Conservation (phyloP, 2,888 invertebrate species). For the Calameuta filiformis region DNA sequence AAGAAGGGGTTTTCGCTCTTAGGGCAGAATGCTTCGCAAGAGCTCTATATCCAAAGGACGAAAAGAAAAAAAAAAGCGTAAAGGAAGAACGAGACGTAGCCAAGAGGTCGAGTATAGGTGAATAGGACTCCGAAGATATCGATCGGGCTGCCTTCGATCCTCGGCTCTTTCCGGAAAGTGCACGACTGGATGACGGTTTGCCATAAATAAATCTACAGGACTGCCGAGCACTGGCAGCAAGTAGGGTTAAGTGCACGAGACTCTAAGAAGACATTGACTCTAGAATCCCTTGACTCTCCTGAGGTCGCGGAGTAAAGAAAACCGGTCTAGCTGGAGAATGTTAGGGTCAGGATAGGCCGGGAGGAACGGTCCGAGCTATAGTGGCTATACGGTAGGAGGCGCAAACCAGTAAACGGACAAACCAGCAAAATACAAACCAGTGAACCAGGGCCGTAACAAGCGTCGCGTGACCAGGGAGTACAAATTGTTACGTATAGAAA, state of each 20-base stretch:
- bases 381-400: neutral
- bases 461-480: neutral
- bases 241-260: constrained; percentile 13
- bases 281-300: constrained; percentile 15
- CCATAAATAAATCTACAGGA: neutral
- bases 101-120: neutral
- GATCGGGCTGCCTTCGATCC: neutral
- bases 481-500: neutral
- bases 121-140: neutral
- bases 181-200: neutral
- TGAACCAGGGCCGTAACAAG: neutral
- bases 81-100: neutral
- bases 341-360: neutral
- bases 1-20: neutral
- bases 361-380: neutral
- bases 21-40: neutral
- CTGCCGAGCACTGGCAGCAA: neutral
- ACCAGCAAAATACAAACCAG: too few species aligned
- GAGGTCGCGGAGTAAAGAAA: constrained; percentile 9
- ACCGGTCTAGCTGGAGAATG: constrained; percentile 1
- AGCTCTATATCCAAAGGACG: neutral
- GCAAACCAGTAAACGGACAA: neutral
- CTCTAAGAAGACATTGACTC: constrained; percentile 16
- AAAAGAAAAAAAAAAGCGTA: neutral
- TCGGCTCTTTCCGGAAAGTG: neutral